Base-by-base conservation (phyloP, 1,140 invertebrate genomes). In the Heliothis virescens region DNA sequence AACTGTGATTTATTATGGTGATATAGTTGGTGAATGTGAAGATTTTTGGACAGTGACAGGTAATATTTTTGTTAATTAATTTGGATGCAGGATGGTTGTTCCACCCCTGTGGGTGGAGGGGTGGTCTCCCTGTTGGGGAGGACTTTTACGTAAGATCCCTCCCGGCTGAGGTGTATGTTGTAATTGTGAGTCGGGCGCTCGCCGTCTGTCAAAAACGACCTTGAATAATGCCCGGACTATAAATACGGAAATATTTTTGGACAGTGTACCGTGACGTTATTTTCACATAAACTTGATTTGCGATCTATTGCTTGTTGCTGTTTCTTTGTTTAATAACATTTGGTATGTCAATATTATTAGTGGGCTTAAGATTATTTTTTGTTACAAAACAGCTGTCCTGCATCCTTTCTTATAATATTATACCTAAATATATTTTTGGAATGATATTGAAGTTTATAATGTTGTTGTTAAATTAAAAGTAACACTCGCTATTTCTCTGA, bases 1-100 rank as follows among this genome's bases (percentile, higher is more conserved):
- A 93, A 94, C 93, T 94, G 93, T 94, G 93, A 94, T 94, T 92
- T 91, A 89, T 87, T 89, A 89, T 92, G 92, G 93, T 94, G 92
- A 94, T 94, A 94, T 90, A 85, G 80, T 87, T 88, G 90, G 85
- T 86, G 93, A 88, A 87, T 87, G 85, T 89, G 87, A 90, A 91
- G 87, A 90, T 87, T 88, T 89, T 90, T 88, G 89, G 85, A 89
- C 90, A 90, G 87, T 90, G 83, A 89, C 84, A 94, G 92, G 92
- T 94, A 90, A 87, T 88, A 76, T 74, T 75, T 57, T 82, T 87
- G 85, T 85, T 84, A 88, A 86, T 90, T 86, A 88, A 83, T 85
- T 82, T 82, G 81, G 86, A 85, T 79, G 87, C 80, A 83, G 79
- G 80, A 78, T 78, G 21, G 62, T 50, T 75, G 69, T 78, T 84